A percentile compares a stretch with the other conserved stretches of the same genome.
These are phyloP conservation scores for Sebastes dallii DNA, from an alignment of 2,797 vertebrate genomes.

Conservation along the genomic window DNA sequence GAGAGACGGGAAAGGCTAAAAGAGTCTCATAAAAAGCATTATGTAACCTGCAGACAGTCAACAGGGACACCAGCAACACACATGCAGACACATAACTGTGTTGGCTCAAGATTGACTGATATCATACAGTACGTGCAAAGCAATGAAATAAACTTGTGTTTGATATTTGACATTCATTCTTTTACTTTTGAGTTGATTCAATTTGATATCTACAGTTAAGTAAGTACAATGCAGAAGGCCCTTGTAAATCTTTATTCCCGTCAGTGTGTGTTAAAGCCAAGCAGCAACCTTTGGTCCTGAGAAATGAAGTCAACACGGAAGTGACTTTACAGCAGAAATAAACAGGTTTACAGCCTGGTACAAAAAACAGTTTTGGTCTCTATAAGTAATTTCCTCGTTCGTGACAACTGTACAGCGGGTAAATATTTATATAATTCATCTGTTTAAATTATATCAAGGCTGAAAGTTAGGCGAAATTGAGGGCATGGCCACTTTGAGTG, in stretches of 20 bases:
- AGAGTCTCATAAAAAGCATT: slow-evolving; percentile 47
- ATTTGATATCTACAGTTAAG: not conserved
- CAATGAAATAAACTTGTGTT: not conserved
- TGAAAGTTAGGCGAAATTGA: too few species aligned
- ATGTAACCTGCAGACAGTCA: slow-evolving; percentile 47
- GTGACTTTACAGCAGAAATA: too few species aligned
- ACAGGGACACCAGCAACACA: not conserved
- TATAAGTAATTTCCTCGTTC: too few species aligned
- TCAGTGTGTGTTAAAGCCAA: not conserved
- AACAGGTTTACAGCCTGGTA: too few species aligned
- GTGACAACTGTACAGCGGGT: too few species aligned
- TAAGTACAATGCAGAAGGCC: not conserved
- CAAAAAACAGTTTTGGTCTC: too few species aligned
- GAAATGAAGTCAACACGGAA: too few species aligned
- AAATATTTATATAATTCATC: too few species aligned
- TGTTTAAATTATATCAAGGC: too few species aligned
- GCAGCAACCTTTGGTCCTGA: too few species aligned
- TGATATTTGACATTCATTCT: not conserved
- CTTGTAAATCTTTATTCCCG: not conserved
- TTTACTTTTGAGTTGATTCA: not conserved
- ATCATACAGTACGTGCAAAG: not conserved
- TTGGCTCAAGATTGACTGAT: not conserved
- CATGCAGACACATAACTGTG: not conserved
- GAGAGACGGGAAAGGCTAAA: not conserved
- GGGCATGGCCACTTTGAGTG: too few species aligned